phyloP scores from a whole-genome alignment of 1,140 invertebrate genomes.

The Parasteatoda tepidariorum region DNA sequence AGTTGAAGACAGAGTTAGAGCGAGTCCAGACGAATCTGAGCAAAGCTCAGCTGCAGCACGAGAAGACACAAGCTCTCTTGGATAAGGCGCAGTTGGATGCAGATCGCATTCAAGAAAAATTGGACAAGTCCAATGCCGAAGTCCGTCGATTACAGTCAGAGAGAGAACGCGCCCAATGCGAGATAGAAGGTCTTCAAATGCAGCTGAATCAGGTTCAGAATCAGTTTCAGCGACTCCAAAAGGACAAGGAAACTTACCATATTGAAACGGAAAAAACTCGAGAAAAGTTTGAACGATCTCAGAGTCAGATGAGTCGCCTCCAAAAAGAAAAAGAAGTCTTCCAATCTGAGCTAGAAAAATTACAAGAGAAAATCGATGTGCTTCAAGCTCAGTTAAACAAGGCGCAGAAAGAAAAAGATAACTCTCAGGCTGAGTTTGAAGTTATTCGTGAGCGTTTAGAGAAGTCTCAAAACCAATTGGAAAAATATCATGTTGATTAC shows the following conservation, averaged over 20 bases:
- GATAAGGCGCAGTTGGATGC: slow-evolving; percentile 90
- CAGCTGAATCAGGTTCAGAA: slow-evolving; percentile 86
- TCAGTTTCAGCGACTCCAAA: slow-evolving; percentile 85
- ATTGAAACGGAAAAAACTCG: slow-evolving; percentile 85
- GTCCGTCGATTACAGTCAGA: slow-evolving; percentile 83
- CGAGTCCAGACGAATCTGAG: slow-evolving; percentile 87
- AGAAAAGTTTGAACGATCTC: slow-evolving; percentile 87
- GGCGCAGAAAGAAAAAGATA: slow-evolving; percentile 85
- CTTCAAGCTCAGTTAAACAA: slow-evolving; percentile 83
- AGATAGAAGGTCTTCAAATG: slow-evolving; percentile 86
- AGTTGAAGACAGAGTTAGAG: slow-evolving; percentile 89
- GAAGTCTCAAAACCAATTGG: slow-evolving; percentile 73
- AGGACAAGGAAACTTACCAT: slow-evolving; percentile 87
- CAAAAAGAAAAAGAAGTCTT: slow-evolving; percentile 89
- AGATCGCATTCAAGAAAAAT: slow-evolving; percentile 89
- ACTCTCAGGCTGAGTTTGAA: slow-evolving; percentile 84
- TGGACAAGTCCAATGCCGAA: slow-evolving; percentile 85
- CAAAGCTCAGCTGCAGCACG: slow-evolving; percentile 89
- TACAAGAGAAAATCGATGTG: slow-evolving; percentile 84
- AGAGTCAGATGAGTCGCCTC: slow-evolving; percentile 79
- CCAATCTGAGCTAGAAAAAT: slow-evolving; percentile 82
- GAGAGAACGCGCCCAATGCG: slow-evolving; percentile 82
- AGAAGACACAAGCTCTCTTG: slow-evolving; percentile 88
- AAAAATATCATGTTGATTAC: slow-evolving; percentile 79
- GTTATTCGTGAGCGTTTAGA: slow-evolving; percentile 88